Percentiles rank a stretch among this genome's conserved stretches.
Conservation (phyloP, 64 coral and sea anemone genomes). For the Montipora cactus region DNA sequence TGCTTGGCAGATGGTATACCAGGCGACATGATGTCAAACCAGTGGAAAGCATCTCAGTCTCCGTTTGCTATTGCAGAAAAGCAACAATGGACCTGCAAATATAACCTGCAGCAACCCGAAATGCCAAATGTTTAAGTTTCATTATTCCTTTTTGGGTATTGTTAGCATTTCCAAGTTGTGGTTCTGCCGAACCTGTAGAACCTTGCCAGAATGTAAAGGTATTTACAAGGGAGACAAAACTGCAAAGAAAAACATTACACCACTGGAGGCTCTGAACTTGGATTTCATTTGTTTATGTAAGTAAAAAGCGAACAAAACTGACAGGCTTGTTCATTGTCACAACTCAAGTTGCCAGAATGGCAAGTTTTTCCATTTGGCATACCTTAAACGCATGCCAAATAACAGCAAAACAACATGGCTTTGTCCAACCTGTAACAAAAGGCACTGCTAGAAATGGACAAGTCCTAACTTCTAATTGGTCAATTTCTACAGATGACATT, state of each 20-base stretch:
- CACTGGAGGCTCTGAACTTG: conserved; percentile 14
- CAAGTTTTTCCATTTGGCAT: neutral
- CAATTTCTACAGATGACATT: neutral
- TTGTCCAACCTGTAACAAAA: neutral
- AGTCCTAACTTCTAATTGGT: neutral
- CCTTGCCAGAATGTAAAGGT: too few relatives aligned
- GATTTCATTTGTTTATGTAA: neutral
- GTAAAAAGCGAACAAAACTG: conserved; percentile 9
- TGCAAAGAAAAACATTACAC: neutral
- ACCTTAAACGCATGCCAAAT: conserved; percentile 42
- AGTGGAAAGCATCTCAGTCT: neutral
- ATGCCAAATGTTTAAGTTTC: too few relatives aligned
- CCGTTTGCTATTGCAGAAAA: conserved; percentile 32
- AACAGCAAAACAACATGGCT: conserved; percentile 25
- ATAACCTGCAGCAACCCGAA: too few relatives aligned
- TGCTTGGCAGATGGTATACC: neutral
- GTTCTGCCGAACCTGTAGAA: too few relatives aligned
- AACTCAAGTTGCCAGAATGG: neutral
- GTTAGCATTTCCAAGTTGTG: too few relatives aligned
- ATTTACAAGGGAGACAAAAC: too few relatives aligned
- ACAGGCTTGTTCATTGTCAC: conserved; percentile 38
- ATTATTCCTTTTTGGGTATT: too few relatives aligned
- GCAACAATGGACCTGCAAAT: neutral
- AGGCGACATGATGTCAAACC: conserved; percentile 6
- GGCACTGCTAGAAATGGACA: neutral